These are phyloP conservation scores for Eueremaeus valkanovi DNA, from an alignment of 2,888 invertebrate genomes.

Conservation along the genomic window DNA sequence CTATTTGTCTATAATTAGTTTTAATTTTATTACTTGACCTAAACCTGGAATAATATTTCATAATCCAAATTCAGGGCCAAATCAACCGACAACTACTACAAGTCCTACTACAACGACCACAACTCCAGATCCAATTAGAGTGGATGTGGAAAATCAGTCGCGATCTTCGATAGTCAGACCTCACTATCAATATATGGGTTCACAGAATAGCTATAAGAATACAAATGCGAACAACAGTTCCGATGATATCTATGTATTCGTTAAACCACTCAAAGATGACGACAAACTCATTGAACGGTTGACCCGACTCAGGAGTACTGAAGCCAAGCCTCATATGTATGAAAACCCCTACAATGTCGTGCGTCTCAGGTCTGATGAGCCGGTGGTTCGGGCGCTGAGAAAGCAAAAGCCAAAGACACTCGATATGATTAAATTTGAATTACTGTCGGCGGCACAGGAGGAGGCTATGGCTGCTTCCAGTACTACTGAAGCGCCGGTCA, in stretches of 20 bases:
- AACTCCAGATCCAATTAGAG: neutral
- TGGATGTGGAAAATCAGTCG: neutral
- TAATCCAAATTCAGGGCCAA: neutral
- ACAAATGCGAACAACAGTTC: neutral
- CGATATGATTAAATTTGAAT: neutral
- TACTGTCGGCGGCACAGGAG: neutral
- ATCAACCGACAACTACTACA: neutral
- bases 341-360: slow-evolving; percentile 10
- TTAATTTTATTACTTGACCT: neutral
- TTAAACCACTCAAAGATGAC: slow-evolving; percentile 27
- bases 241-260: slow-evolving; percentile 22
- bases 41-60: neutral
- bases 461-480: neutral
- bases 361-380: neutral
- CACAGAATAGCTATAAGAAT: neutral
- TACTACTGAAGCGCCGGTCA: neutral
- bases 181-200: neutral
- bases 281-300: slow-evolving; percentile 17
- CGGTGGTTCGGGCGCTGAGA: neutral
- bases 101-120: neutral
- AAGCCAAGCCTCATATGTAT: neutral
- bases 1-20: neutral
- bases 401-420: neutral
- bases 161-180: neutral
- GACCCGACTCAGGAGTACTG: neutral